These are phyloP conservation scores for Rissa tridactyla DNA, from an alignment of 2,113 vertebrate species.

Conservation along the genomic window DNA sequence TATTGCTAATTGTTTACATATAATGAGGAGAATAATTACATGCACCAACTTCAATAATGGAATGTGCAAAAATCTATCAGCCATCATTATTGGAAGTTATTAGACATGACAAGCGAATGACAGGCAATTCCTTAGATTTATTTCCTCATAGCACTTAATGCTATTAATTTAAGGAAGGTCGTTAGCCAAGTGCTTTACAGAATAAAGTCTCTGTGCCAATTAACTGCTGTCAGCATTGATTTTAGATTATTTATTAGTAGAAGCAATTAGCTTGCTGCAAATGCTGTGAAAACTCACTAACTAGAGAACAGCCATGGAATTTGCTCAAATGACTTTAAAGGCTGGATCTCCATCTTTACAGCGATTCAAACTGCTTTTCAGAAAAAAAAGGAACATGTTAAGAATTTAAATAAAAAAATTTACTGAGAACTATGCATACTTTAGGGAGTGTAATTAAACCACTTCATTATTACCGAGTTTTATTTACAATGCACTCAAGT, in stretches of 20 bases:
- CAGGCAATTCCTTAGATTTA: conserved; percentile 99
- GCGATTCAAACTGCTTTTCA: conserved; percentile 59
- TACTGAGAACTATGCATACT: conserved; percentile 68
- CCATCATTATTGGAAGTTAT: conserved; percentile 99
- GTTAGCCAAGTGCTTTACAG: conserved; percentile 91
- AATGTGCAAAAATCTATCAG: conserved; percentile 99
- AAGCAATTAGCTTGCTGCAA: conserved; percentile 85
- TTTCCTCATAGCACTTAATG: conserved; percentile 92
- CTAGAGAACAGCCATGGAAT: conserved; percentile 76
- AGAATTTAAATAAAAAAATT: conserved; percentile 73
- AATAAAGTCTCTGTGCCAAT: conserved; percentile 94
- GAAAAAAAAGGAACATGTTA: conserved; percentile 49
- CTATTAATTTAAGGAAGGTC: conserved; percentile 98
- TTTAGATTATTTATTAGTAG: conserved; percentile 92
- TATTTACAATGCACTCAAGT: conserved; percentile 76
- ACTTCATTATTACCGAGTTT: conserved; percentile 70
- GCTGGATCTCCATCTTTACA: conserved; percentile 61
- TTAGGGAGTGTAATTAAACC: conserved; percentile 69
- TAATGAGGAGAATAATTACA: conserved; percentile 99
- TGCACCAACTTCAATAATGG: conserved; percentile 99
- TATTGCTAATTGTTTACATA: conserved; percentile 95
- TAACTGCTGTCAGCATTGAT: conserved; percentile 89
- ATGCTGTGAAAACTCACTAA: conserved; percentile 81
- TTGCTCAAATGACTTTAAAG: conserved; percentile 77
- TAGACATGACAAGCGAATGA: conserved; percentile 99